These are phyloP conservation scores for Pristionchus japonicus DNA, from an alignment of 2,888 invertebrate species.

Conservation along the genomic window DNA sequence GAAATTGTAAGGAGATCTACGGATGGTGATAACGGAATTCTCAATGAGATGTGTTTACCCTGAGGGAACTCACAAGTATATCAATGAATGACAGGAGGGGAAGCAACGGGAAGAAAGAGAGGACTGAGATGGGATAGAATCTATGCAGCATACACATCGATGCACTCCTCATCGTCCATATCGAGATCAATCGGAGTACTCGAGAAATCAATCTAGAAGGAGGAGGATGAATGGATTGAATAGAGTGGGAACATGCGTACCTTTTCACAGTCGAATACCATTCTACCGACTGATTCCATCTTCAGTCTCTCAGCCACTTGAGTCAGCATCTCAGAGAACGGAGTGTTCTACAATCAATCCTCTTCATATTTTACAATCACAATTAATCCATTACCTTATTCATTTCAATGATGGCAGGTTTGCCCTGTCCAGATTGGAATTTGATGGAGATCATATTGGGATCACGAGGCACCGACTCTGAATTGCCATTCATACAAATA, in stretches of 20 bases:
- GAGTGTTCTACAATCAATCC: background rate
- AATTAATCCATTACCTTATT: background rate
- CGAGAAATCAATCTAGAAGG: background rate
- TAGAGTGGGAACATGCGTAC: background rate
- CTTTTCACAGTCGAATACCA: slow-evolving; percentile 37
- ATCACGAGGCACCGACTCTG: background rate
- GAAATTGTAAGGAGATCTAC: background rate
- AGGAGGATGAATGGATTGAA: background rate
- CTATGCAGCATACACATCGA: slow-evolving; percentile 37
- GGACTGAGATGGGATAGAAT: background rate
- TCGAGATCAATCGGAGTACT: slow-evolving; percentile 18
- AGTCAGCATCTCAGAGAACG: background rate
- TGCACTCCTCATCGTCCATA: slow-evolving; percentile 32
- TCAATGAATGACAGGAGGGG: background rate
- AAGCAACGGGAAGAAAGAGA: background rate
- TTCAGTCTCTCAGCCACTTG: background rate
- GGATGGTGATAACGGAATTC: background rate
- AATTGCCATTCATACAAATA: background rate
- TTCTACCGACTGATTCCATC: background rate
- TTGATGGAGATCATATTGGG: slow-evolving; percentile 9
- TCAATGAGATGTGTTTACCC: background rate
- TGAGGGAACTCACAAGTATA: background rate
- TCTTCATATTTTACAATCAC: background rate
- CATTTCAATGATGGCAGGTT: background rate
- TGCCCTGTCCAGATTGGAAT: slow-evolving; percentile 11